A percentile compares a stretch with the other conserved stretches of the same genome.
Conservation (phyloP, 2,113 vertebrate genomes). For the Brienomyrus brachyistius region DNA sequence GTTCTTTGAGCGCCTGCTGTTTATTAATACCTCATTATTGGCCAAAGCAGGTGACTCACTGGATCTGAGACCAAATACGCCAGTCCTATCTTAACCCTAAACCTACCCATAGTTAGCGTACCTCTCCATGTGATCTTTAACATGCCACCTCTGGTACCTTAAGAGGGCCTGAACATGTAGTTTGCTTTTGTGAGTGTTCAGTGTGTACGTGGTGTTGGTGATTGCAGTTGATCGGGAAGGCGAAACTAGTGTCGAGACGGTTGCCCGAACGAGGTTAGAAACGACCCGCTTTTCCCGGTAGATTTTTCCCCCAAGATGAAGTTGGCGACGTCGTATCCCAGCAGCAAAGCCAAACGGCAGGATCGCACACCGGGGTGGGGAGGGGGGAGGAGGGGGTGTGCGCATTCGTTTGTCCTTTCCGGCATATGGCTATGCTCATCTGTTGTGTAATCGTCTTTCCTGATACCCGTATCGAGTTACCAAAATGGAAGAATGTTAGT, state of each 20-base stretch:
- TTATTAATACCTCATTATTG: not conserved
- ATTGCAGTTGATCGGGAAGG: not conserved
- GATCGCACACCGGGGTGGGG: not conserved
- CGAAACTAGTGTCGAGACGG: not conserved
- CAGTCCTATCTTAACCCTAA: not conserved
- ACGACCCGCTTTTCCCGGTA: not conserved
- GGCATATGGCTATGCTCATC: not conserved
- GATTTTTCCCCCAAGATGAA: not conserved
- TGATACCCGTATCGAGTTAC: not conserved
- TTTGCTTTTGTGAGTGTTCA: not conserved
- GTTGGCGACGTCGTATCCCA: not conserved
- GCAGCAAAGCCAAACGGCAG: not conserved
- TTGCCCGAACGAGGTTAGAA: not conserved
- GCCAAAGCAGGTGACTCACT: constrained; percentile 17
- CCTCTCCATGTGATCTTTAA: not conserved
- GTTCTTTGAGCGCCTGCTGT: not conserved
- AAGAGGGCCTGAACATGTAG: not conserved
- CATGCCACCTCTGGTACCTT: not conserved
- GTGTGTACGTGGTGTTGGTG: not conserved
- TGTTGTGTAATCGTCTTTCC: not conserved
- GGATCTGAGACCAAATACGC: constrained; percentile 15
- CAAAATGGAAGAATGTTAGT: constrained; percentile 60
- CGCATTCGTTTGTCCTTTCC: not conserved
- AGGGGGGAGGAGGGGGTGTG: not conserved
- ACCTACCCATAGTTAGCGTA: not conserved